A percentile compares a stretch with the other conserved stretches of the same genome.
Evolutionary conservation across 1,140 invertebrate genomes (phyloP).

Genomic region (Lepidurus couesii): DNA sequence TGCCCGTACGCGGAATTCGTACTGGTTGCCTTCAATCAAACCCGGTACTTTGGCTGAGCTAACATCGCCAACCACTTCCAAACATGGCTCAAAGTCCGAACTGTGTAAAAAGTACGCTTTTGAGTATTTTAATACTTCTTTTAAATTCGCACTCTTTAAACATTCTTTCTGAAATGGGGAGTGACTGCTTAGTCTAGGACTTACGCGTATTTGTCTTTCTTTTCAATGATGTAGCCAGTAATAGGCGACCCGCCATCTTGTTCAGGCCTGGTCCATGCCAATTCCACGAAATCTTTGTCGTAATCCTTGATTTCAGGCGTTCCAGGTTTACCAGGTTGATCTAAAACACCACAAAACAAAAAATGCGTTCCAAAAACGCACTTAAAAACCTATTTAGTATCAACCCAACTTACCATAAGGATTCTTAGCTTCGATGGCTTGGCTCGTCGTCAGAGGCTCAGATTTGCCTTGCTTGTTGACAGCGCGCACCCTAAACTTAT

Average conservation of each 20-base stretch:
- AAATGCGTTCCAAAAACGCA: conserved; percentile 35
- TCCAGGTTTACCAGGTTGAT: conserved; percentile 77
- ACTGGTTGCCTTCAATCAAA: conserved; percentile 81
- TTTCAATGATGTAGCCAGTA: conserved; percentile 90
- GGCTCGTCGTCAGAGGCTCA: conserved; percentile 80
- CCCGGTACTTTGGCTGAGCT: conserved; percentile 76
- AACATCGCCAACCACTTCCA: conserved; percentile 73
- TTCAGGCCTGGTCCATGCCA: conserved; percentile 84
- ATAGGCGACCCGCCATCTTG: conserved; percentile 83
- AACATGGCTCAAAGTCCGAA: conserved; percentile 80
- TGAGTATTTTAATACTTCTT: no score
- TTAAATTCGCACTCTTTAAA: no score
- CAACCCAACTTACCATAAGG: conserved; percentile 67
- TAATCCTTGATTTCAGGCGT: conserved; percentile 85
- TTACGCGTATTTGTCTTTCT: conserved; percentile 74
- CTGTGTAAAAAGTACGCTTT: conserved; percentile 7
- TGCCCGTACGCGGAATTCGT: conserved; percentile 89
- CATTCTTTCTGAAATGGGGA: neutral
- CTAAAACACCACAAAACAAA: conserved; percentile 41
- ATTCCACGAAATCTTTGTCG: conserved; percentile 86
- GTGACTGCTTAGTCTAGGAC: conserved; percentile 35
- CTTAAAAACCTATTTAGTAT: neutral
- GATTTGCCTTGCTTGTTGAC: conserved; percentile 94
- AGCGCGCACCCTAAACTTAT: conserved; percentile 91
- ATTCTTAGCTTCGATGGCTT: conserved; percentile 94